Base-by-base conservation (phyloP, 1,140 invertebrate species). In the Glomeris maerens region DNA sequence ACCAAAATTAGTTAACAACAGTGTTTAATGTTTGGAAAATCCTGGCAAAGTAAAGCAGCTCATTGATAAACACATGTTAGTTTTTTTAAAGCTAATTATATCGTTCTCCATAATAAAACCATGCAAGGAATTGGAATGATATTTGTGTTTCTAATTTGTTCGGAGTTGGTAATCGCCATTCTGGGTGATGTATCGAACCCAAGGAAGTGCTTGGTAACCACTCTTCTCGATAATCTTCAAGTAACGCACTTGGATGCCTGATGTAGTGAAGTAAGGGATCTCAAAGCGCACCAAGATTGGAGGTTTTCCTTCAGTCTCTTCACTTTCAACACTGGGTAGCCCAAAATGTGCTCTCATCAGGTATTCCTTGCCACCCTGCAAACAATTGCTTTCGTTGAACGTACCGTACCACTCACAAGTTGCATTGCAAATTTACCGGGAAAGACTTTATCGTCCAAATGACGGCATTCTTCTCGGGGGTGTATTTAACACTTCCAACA, bases 401-500 rank as follows among this genome's bases (percentile, higher is more conserved):
- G n/a, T n/a, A n/a, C n/a, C n/a, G n/a, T n/a, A n/a, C n/a, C n/a
- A n/a, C n/a, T n/a, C n/a, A n/a, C n/a, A n/a, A n/a, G n/a, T n/a
- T n/a, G n/a, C n/a, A n/a, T n/a, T n/a, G n/a, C n/a, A n/a, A n/a
- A 65, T 64, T 67, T 60, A 76, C 74, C 28, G 95, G 96, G 66
- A 99, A 99, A 26, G 93, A 97, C 67, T 98, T 98, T 48, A 99
- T 93, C n/a, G 85, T 94, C 96, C 96, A 99, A 22, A 95, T 90
- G 28, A 98, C 91, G 26, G 92, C 89, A 74, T 89, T 97, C 62
- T 92, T 83, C 66, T 99, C 95, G 0, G 95, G 94, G 1, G 90
- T 88, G 68, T 98, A 98, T 63, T 94, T 96, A 23, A 94, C 93
- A 67, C 83, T 93, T 14, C 96, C 96, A 58, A 97, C 90, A 1